Evolutionary conservation across 2,113 vertebrate genomes (phyloP).

Genomic region (Herpailurus yagouaroundi): DNA sequence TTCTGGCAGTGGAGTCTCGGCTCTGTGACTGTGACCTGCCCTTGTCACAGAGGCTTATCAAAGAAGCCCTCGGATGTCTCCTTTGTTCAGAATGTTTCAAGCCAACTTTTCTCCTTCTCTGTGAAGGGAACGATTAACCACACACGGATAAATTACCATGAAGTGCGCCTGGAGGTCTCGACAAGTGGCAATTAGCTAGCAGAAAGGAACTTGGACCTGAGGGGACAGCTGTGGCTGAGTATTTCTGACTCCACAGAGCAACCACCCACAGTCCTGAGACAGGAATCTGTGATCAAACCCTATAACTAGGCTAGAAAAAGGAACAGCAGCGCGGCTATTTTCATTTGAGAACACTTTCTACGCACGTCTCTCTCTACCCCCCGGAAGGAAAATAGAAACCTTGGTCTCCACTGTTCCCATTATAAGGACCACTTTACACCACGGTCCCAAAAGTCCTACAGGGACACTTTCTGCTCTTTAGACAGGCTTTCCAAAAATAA

Average conservation of each 20-base stretch:
- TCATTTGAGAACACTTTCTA: not conserved
- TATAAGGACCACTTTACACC: not conserved
- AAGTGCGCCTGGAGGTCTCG: not conserved
- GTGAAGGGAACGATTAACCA: not conserved
- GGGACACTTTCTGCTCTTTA: not conserved
- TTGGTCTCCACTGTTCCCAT: not conserved
- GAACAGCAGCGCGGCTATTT: not conserved
- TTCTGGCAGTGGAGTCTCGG: fast-evolving
- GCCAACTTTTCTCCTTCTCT: not conserved
- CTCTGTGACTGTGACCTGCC: not conserved
- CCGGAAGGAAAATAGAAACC: constrained; percentile 15
- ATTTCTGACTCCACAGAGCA: not conserved
- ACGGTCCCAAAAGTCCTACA: not conserved
- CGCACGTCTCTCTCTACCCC: not conserved
- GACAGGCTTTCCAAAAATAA: constrained; percentile 20
- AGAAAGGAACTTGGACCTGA: not conserved
- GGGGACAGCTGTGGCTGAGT: not conserved
- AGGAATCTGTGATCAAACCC: not conserved
- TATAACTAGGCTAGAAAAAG: not conserved
- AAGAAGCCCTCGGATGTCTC: not conserved
- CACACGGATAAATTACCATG: not conserved
- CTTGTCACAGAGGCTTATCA: not conserved
- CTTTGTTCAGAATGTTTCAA: constrained; percentile 4
- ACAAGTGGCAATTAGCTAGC: constrained; percentile 35
- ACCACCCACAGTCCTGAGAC: not conserved